phyloP scores from a whole-genome alignment of 2,797 vertebrate genomes.

The Harpagifer antarcticus region DNA sequence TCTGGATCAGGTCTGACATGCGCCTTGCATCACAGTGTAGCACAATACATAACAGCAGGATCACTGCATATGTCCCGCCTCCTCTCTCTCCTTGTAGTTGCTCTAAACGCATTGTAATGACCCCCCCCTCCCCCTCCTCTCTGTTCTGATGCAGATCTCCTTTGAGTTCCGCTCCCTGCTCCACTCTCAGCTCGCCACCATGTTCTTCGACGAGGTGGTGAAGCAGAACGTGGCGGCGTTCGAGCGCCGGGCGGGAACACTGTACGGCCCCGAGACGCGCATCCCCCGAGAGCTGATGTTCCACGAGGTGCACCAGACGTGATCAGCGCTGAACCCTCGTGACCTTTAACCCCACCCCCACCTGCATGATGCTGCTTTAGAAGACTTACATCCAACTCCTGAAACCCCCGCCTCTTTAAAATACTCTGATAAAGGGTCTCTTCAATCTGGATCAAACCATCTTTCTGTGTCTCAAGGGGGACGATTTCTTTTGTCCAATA shows the following conservation, averaged over 20 bases:
- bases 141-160: slow-evolving; percentile 87
- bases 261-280: slow-evolving; percentile 92
- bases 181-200: slow-evolving; percentile 93
- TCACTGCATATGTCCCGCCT: no score
- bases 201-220: slow-evolving; percentile 97
- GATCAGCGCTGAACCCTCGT: slow-evolving; percentile 65
- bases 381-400: slow-evolving; percentile 35
- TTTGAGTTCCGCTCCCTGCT: slow-evolving; percentile 97
- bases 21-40: no score
- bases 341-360: slow-evolving; percentile 59
- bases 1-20: no score
- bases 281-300: slow-evolving; percentile 96
- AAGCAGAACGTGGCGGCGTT: slow-evolving; percentile 96
- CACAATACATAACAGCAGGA: no score
- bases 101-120: not conserved
- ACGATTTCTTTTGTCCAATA: no score
- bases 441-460: no score
- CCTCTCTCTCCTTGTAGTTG: not conserved
- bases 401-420: no score
- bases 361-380: slow-evolving; percentile 55
- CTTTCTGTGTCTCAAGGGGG: no score
- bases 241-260: slow-evolving; percentile 89
- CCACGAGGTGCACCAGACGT: slow-evolving; percentile 94
- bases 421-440: no score
- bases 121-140: slow-evolving; percentile 1